Evolutionary conservation across 2,113 vertebrate species (phyloP), one percentile per base, ranked within the genome.

Genomic region (Tachysurus vachellii): DNA sequence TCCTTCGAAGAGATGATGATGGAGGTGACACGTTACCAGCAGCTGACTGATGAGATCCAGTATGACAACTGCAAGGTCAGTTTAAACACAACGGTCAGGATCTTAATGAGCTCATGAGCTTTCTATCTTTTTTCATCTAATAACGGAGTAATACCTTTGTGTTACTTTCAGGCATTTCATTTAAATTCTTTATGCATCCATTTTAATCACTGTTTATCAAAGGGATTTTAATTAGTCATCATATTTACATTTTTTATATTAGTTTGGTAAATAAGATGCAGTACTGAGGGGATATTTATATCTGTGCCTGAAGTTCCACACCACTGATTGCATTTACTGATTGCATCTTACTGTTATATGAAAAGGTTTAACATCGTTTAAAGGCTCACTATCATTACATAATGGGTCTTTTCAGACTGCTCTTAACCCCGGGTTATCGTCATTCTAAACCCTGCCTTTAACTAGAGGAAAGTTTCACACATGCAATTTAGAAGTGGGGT

Each of bases 1-100:
- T 93, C 89, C 62, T 97, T 97, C 85, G 93, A 97, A 83, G 96
- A 94, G 87, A 93, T 95, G 71, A 94, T 96, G 93, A 91, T 21
- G 0, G 95, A 97, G 93, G 94, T 96, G 68, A 77, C 84, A 2
- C 96, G 94, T 87, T 97, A 96, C 89, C 93, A 96, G 91, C 82
- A 94, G n/a, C 93, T 97, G 23, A 91, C 92, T 8, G 92, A 97
- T 21, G 95, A 97, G 91, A 97, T 98, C 88, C 94, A 94, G 90
- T 96, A 93, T 62, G 93, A 91, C 4, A 93, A 93, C 68, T 91
- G 82, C 91, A 96, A 96, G 96, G 97, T 97, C 89, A 75, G 36
- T 81, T 82, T 62, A 56, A 14, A 1, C 26, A 1, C 3, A 47
- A 13, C 21, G 28, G 70, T 5, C 5, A 31, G 77, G 28, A 28